phyloP scores from a whole-genome alignment of 1,140 invertebrate species.

The Heliconius congener region DNA sequence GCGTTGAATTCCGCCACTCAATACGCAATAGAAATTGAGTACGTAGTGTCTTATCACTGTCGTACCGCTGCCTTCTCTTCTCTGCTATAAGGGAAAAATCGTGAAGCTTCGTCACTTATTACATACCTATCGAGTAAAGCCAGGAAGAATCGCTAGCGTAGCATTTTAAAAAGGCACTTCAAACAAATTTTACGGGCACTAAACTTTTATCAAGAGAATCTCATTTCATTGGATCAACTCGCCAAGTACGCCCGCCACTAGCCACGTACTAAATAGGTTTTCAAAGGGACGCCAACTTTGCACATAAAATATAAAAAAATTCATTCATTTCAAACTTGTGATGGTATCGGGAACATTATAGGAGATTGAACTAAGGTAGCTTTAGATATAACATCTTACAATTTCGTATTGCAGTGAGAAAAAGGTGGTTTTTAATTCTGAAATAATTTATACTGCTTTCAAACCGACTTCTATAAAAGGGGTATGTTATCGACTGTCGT shows the following conservation, averaged over 20 bases:
- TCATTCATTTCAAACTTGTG: not conserved
- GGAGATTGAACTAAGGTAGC: not conserved
- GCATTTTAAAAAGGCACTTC: conserved; percentile 10
- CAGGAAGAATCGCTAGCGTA: not conserved
- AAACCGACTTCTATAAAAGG: too few species aligned
- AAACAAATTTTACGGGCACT: conserved; percentile 22
- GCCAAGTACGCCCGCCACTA: conserved; percentile 4
- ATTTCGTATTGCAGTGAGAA: not conserved
- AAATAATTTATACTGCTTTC: too few species aligned
- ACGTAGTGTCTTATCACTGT: too few species aligned
- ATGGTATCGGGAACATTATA: not conserved
- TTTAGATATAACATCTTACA: not conserved
- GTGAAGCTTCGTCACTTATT: too few species aligned
- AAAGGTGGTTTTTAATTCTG: not conserved
- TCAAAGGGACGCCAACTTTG: conserved; percentile 28
- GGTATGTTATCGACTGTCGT: too few species aligned
- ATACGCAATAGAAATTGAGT: too few species aligned
- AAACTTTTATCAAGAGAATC: conserved; percentile 31
- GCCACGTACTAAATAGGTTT: conserved; percentile 24
- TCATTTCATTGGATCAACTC: conserved; percentile 26
- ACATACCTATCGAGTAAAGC: not conserved
- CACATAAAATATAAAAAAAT: conserved; percentile 22
- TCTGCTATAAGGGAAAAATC: too few species aligned
- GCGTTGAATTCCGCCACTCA: too few species aligned
- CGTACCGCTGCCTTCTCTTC: too few species aligned